These are phyloP conservation scores for Prionace glauca DNA, from an alignment of 2,797 vertebrate species.

Conservation along the genomic window DNA sequence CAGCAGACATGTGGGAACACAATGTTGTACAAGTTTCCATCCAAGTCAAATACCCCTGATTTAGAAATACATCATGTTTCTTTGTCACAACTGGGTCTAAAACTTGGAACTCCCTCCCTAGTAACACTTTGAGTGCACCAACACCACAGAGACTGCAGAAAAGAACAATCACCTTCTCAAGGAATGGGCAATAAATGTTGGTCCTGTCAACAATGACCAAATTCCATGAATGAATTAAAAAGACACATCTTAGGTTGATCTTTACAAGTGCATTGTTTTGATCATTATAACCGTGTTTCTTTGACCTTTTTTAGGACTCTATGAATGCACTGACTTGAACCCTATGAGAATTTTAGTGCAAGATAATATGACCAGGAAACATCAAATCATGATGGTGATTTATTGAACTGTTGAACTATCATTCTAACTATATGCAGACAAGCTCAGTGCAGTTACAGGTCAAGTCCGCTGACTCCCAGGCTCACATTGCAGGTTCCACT, in stretches of 20 bases:
- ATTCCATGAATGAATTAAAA: not conserved
- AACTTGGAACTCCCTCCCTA: not conserved
- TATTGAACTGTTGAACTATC: too few relatives aligned
- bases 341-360: too few relatives aligned
- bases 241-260: not conserved
- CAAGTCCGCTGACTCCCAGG: too few relatives aligned
- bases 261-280: not conserved
- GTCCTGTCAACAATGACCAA: not conserved
- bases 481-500: too few relatives aligned
- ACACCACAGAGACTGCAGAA: not conserved
- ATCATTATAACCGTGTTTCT: too few relatives aligned
- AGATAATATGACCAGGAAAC: too few relatives aligned
- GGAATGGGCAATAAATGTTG: not conserved
- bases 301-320: too few relatives aligned
- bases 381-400: too few relatives aligned
- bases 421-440: too few relatives aligned
- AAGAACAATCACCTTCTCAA: not conserved
- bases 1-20: not conserved
- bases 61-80: not conserved
- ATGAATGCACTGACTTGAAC: not conserved
- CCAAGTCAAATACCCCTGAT: not conserved
- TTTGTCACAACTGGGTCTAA: not conserved
- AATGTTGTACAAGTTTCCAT: not conserved
- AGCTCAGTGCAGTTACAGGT: too few relatives aligned
- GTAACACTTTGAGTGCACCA: not conserved